These are phyloP conservation scores for Anoplopoma fimbria DNA, from an alignment of 2,113 vertebrate genomes.

Conservation along the genomic window DNA sequence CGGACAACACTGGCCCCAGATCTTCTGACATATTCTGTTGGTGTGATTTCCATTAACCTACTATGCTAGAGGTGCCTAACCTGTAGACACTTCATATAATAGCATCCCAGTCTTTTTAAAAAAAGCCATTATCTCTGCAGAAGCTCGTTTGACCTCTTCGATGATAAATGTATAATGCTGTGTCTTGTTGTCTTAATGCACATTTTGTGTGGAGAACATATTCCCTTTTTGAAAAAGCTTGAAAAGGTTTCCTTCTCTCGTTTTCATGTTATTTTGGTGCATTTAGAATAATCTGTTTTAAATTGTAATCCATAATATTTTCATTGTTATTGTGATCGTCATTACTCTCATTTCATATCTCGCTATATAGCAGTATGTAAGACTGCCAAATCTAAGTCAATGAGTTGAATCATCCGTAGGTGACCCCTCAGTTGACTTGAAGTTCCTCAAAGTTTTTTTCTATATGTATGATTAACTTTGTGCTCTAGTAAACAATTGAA, in stretches of 20 bases:
- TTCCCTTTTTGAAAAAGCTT: neutral
- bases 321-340: neutral
- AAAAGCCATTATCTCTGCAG: constrained; percentile 62
- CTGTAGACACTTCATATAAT: constrained; percentile 67
- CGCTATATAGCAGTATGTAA: neutral
- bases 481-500: too few relatives aligned
- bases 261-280: neutral
- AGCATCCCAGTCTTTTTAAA: constrained; percentile 40
- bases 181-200: neutral
- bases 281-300: constrained; percentile 17
- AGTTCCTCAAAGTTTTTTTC: too few relatives aligned
- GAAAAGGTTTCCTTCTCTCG: neutral
- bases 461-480: too few relatives aligned
- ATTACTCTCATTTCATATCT: neutral
- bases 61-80: constrained; percentile 46
- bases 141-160: constrained; percentile 42
- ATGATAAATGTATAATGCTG: constrained; percentile 41
- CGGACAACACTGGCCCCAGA: neutral
- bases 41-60: constrained; percentile 69
- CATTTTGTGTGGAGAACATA: neutral
- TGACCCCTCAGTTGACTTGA: too few relatives aligned
- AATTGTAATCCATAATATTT: neutral
- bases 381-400: too few relatives aligned
- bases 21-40: neutral
- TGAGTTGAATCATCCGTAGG: too few relatives aligned